Conservation (phyloP, 2,888 invertebrate species). For the Orthosia cruda region DNA sequence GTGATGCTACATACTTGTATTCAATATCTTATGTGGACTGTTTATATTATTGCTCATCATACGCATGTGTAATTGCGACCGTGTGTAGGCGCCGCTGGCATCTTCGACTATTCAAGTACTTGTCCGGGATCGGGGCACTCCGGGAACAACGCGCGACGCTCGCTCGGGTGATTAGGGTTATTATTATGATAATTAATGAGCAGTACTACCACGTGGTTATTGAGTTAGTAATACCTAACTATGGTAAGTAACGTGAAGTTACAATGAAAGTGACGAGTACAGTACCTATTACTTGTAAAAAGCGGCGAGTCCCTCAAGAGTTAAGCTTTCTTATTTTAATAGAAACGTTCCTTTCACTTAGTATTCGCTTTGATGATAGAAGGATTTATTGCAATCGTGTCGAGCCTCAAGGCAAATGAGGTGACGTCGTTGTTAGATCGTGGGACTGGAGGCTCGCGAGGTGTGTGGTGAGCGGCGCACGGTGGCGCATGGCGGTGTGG, state of each 20-base stretch:
- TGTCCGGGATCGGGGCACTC: neutral
- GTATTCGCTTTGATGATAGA: neutral
- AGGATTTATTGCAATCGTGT: neutral
- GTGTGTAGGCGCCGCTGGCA: too few species aligned
- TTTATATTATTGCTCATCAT: constrained; percentile 11
- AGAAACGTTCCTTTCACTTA: neutral
- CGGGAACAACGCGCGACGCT: neutral
- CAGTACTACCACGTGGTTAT: neutral
- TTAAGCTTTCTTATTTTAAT: neutral
- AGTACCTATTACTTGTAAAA: neutral
- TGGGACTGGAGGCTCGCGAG: neutral
- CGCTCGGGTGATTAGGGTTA: neutral
- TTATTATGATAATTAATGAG: too few species aligned
- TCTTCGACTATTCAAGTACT: too few species aligned
- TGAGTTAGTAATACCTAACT: neutral
- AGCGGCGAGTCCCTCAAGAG: too few species aligned
- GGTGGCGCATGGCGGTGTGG: neutral
- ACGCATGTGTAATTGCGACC: neutral
- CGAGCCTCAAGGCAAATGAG: neutral
- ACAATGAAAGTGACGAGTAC: neutral
- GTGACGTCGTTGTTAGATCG: neutral
- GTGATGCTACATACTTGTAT: neutral
- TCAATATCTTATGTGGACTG: constrained; percentile 1
- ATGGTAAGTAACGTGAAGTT: neutral
- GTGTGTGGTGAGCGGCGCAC: neutral